phyloP scores from a whole-genome alignment of 2,888 invertebrate species.

The Nomada ferruginata region DNA sequence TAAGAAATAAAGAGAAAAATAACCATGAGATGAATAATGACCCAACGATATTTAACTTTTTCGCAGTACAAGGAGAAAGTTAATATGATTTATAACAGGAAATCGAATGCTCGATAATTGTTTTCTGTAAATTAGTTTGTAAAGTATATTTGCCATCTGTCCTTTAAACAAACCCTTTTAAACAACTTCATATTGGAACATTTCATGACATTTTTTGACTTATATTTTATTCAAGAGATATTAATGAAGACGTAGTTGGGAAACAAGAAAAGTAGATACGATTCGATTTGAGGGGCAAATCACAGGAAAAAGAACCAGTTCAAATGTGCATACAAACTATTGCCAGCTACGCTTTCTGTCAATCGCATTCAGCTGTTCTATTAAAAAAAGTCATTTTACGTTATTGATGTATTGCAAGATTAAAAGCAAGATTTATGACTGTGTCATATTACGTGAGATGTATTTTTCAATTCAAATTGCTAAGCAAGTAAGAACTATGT shows the following conservation, averaged over 20 bases:
- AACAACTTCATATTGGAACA: neutral
- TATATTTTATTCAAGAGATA: neutral
- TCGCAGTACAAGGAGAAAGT: conserved; percentile 26
- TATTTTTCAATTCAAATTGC: conserved; percentile 23
- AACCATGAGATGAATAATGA: conserved; percentile 18
- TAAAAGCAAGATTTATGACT: conserved; percentile 21
- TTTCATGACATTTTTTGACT: neutral
- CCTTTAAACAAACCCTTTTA: neutral
- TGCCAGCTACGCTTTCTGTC: neutral
- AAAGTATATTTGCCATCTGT: conserved; percentile 3
- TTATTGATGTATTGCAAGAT: conserved; percentile 12
- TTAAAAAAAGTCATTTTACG: neutral
- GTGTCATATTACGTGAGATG: neutral
- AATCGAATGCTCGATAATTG: conserved; percentile 11
- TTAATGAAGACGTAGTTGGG: too few relatives aligned
- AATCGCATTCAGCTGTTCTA: neutral
- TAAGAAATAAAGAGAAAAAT: conserved; percentile 58
- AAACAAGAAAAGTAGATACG: too few relatives aligned
- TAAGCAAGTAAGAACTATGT: neutral
- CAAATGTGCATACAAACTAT: neutral
- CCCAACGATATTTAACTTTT: conserved; percentile 16
- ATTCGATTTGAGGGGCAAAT: neutral
- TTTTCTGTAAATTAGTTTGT: conserved; percentile 5
- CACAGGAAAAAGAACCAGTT: neutral
- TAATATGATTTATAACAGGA: conserved; percentile 32